Conservation (phyloP, 2,797 vertebrate genomes). For the Gobio occitaniae region DNA sequence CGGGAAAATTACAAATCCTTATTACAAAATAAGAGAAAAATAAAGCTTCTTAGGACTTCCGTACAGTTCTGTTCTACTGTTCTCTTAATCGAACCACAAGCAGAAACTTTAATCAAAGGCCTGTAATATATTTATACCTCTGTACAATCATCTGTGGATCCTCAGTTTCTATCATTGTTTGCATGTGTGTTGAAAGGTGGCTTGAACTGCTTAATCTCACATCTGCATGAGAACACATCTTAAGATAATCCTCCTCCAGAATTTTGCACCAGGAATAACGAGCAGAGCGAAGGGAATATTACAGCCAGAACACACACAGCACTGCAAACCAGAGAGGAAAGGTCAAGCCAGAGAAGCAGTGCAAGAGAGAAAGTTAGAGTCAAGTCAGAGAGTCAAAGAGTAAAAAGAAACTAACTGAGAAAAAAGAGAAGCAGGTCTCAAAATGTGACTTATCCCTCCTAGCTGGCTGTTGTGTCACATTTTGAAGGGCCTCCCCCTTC, state of each 20-base stretch:
- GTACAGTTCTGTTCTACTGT: neutral
- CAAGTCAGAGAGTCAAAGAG: conserved; percentile 71
- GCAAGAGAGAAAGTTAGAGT: conserved; percentile 59
- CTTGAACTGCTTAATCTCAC: conserved; percentile 59
- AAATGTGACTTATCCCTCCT: conserved; percentile 90
- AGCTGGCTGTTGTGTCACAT: conserved; percentile 87
- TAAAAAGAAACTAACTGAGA: conserved; percentile 65
- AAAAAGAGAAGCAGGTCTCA: conserved; percentile 76
- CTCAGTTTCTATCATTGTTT: conserved; percentile 15
- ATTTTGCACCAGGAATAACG: conserved; percentile 43
- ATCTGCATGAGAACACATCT: conserved; percentile 64
- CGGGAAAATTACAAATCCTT: neutral
- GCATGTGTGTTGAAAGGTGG: neutral
- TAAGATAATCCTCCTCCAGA: conserved; percentile 67
- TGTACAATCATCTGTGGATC: neutral
- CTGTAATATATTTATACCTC: neutral
- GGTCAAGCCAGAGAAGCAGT: conserved; percentile 72
- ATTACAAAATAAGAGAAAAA: neutral
- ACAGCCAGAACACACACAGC: conserved; percentile 62
- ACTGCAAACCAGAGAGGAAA: conserved; percentile 71
- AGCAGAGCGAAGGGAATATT: conserved; percentile 54
- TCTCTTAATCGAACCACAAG: neutral
- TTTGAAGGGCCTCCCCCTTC: conserved; percentile 85
- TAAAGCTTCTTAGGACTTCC: neutral
- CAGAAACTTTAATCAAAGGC: neutral